These are phyloP conservation scores for Rachycentron canadum DNA, from an alignment of 2,797 vertebrate genomes.

Conservation along the genomic window DNA sequence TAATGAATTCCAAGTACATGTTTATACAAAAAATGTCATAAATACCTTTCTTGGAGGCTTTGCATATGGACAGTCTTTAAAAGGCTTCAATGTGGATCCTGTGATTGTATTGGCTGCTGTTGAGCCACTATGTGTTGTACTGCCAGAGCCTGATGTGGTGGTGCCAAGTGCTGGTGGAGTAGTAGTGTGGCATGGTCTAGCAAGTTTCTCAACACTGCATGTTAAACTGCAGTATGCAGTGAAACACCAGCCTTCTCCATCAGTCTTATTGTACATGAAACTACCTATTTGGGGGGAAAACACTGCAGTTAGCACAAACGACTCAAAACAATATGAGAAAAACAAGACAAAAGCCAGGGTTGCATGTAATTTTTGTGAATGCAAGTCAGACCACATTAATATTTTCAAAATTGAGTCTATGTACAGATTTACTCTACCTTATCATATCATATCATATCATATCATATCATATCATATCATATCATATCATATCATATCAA, in stretches of 20 bases:
- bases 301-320: not conserved
- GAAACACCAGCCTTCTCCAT: conserved; percentile 80
- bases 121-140: not conserved
- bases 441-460: too few species aligned
- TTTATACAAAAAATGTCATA: not conserved
- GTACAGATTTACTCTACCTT: not conserved
- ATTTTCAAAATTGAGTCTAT: not conserved
- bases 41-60: conserved; percentile 83
- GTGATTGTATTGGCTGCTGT: not conserved
- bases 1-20: not conserved
- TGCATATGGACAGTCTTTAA: conserved; percentile 30
- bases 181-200: conserved; percentile 44
- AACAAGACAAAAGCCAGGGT: accelerated
- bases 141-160: not conserved
- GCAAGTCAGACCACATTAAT: not conserved
- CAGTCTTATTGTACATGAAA: conserved; percentile 78
- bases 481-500: not conserved
- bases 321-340: not conserved
- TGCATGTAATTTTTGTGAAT: not conserved
- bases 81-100: not conserved
- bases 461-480: too few species aligned
- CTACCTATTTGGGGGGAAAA: conserved; percentile 67
- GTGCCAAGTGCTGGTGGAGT: conserved; percentile 35
- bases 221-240: conserved; percentile 78
- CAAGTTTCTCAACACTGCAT: conserved; percentile 75